A percentile compares a stretch with the other conserved stretches of the same genome.
Evolutionary conservation across 1,140 invertebrate species (phyloP).

Genomic region (Macrocentrus cingulum): DNA sequence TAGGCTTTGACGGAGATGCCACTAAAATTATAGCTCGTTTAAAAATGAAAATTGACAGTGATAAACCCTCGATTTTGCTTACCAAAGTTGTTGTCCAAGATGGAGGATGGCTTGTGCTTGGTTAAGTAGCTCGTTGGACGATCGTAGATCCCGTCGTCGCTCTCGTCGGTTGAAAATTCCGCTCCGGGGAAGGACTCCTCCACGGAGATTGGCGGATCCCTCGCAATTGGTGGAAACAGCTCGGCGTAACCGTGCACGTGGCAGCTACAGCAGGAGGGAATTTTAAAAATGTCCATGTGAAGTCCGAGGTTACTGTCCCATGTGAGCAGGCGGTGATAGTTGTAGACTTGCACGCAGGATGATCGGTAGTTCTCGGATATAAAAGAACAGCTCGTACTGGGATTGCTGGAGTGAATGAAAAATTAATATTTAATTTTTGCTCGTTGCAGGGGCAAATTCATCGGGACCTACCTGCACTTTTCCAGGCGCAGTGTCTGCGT

Average conservation of each 20-base stretch:
- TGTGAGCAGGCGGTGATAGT: constrained; percentile 81
- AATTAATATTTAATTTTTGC: too few species aligned
- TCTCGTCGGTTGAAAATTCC: constrained; percentile 47
- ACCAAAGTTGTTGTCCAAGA: constrained; percentile 35
- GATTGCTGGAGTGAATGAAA: constrained; percentile 62
- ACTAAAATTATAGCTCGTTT: too few species aligned
- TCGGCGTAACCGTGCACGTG: constrained; percentile 77
- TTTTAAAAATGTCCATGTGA: constrained; percentile 86
- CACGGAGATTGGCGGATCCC: constrained; percentile 42
- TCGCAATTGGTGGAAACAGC: constrained; percentile 63
- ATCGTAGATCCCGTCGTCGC: constrained; percentile 31
- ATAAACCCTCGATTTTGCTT: too few species aligned
- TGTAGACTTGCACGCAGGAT: constrained; percentile 81
- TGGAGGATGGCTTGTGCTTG: constrained; percentile 31
- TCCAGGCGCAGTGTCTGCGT: constrained; percentile 82
- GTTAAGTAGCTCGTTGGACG: constrained; percentile 34
- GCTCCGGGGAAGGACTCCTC: constrained; percentile 52
- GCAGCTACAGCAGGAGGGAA: constrained; percentile 83
- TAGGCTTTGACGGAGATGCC: constrained; percentile 29
- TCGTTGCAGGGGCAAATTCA: too few species aligned
- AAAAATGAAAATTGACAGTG: too few species aligned
- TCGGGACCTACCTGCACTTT: constrained; percentile 79
- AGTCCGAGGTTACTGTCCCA: constrained; percentile 81
- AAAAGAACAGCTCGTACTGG: constrained; percentile 75
- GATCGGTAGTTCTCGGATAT: constrained; percentile 79